These are phyloP conservation scores for Lepus europaeus DNA, from an alignment of 2,113 vertebrate genomes.

Conservation along the genomic window DNA sequence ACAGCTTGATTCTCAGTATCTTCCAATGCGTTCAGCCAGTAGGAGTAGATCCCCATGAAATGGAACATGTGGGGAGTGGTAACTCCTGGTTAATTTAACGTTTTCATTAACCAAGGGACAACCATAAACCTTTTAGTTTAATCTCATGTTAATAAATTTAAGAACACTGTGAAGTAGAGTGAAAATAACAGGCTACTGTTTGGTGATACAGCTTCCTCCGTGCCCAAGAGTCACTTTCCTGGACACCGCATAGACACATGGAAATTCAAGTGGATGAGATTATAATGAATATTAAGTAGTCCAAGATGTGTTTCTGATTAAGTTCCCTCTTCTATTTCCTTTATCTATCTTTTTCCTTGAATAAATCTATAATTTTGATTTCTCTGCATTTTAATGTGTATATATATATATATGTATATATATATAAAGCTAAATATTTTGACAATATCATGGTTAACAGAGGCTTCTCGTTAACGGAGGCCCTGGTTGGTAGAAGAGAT, in stretches of 20 bases:
- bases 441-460: not conserved
- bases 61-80: not conserved
- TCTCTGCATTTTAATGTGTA: not conserved
- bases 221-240: not conserved
- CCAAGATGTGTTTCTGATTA: conserved; percentile 7
- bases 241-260: not conserved
- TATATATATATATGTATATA: not conserved
- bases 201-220: not conserved
- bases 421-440: not conserved
- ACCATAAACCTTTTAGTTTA: conserved; percentile 32
- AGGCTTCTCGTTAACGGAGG: not conserved
- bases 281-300: conserved; percentile 18
- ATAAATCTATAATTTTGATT: conserved; percentile 75
- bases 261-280: not conserved
- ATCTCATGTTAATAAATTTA: conserved; percentile 42
- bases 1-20: not conserved
- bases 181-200: conserved; percentile 24
- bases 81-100: not conserved
- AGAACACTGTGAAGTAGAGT: conserved; percentile 15
- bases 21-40: conserved; percentile 40
- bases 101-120: conserved; percentile 42
- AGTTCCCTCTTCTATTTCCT: not conserved
- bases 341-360: conserved; percentile 55
- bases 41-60: not conserved
- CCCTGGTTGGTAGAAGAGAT: conserved; percentile 38